Conservation (phyloP, 2,113 vertebrate genomes). For the Psittacus erithacus region DNA sequence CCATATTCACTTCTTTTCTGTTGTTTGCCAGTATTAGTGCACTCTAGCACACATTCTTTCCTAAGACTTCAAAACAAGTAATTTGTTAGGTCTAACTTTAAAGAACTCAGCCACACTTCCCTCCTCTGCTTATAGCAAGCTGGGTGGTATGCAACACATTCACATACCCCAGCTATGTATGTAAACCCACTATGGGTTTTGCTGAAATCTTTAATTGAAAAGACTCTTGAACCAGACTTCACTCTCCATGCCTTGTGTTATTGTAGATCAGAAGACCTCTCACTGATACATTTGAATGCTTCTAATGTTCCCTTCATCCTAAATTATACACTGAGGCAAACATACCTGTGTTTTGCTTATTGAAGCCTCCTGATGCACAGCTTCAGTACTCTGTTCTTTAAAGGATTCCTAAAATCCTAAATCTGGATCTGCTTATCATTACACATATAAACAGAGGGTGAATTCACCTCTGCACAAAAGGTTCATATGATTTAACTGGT, state of each 20-base stretch:
- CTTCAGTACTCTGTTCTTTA: neutral
- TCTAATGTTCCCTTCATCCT: neutral
- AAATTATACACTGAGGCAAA: neutral
- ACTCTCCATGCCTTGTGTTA: neutral
- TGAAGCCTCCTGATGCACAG: neutral
- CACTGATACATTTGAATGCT: neutral
- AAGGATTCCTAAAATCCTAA: neutral
- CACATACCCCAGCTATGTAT: neutral
- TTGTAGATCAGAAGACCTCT: neutral
- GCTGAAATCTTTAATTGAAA: neutral
- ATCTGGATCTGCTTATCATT: neutral
- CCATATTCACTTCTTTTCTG: constrained; percentile 7
- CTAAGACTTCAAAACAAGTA: constrained; percentile 15
- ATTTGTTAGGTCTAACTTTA: constrained; percentile 21
- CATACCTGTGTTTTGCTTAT: neutral
- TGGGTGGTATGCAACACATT: constrained; percentile 1
- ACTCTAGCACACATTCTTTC: constrained; percentile 40
- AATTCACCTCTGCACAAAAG: neutral
- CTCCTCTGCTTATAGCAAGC: neutral
- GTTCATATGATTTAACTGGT: neutral
- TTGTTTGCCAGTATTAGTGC: constrained; percentile 37
- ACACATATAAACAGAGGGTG: neutral
- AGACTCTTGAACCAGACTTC: neutral
- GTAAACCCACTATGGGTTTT: neutral
- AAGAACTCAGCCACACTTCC: neutral